These are phyloP conservation scores for Scelioninae gen. 1 DNA, from an alignment of 2,888 invertebrate species.

Conservation along the genomic window DNA sequence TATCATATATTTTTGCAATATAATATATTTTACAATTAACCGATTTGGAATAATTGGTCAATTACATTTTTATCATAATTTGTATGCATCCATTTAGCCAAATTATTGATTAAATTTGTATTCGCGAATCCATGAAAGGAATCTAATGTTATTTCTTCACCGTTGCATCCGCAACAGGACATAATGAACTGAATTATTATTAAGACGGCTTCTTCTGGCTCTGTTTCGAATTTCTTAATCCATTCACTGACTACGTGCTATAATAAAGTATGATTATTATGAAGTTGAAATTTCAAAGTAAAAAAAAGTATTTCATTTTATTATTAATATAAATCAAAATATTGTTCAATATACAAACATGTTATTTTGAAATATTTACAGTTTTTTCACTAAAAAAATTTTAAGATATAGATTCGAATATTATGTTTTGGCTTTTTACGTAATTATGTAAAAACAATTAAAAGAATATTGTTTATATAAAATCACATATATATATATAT, in stretches of 20 bases:
- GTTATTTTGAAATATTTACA: neutral
- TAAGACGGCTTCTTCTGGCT: conserved; percentile 21
- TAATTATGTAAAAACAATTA: no score
- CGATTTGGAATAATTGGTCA: neutral
- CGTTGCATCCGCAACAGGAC: conserved; percentile 40
- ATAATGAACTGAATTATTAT: conserved; percentile 40
- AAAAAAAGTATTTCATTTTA: no score
- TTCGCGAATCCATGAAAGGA: neutral
- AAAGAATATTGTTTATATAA: no score
- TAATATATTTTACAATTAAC: no score
- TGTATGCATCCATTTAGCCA: conserved; percentile 21
- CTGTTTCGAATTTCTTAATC: conserved; percentile 13
- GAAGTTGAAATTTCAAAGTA: neutral
- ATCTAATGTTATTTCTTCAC: conserved; percentile 20
- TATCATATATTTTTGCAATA: no score
- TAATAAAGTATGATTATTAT: conserved; percentile 1
- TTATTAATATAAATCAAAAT: no score
- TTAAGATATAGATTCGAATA: no score
- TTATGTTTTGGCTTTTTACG: no score
- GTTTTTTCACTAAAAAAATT: neutral
- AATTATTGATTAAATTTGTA: neutral
- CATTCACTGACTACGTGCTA: conserved; percentile 34
- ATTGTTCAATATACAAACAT: neutral
- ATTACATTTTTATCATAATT: conserved; percentile 25
- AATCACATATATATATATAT: no score